Conservation (phyloP, 35 echinoderm and acorn worm genomes). For the Antedon bifida region DNA sequence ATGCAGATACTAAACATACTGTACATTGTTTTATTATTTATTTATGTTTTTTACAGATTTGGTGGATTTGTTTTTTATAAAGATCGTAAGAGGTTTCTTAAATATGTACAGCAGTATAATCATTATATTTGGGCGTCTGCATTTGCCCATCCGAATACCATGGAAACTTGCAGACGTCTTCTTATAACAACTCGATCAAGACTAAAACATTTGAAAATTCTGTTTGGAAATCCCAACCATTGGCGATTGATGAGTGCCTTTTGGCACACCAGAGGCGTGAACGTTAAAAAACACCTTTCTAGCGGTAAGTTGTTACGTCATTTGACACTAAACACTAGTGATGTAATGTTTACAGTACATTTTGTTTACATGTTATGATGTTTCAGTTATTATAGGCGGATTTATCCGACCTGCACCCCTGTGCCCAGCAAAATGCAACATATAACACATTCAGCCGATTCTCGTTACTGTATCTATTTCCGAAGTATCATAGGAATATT, state of each 20-base stretch:
- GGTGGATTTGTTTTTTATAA: background rate
- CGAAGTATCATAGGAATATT: too few relatives aligned
- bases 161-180: background rate
- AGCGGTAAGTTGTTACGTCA: background rate
- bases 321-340: too few relatives aligned
- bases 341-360: too few relatives aligned
- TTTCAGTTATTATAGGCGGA: too few relatives aligned
- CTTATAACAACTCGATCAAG: background rate
- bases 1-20: too few relatives aligned
- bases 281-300: background rate
- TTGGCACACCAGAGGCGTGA: background rate
- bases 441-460: too few relatives aligned
- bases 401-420: too few relatives aligned
- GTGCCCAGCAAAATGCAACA: too few relatives aligned
- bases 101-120: background rate
- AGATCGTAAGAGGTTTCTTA: background rate
- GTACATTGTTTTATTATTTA: too few relatives aligned
- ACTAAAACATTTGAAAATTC: background rate
- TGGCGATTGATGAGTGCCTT: background rate
- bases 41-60: background rate
- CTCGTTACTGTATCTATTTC: too few relatives aligned
- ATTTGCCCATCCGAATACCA: background rate
- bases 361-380: too few relatives aligned
- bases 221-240: background rate
- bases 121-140: background rate